Base-by-base conservation (phyloP, 2,113 vertebrate genomes). In the Gnathochromis pfefferi region DNA sequence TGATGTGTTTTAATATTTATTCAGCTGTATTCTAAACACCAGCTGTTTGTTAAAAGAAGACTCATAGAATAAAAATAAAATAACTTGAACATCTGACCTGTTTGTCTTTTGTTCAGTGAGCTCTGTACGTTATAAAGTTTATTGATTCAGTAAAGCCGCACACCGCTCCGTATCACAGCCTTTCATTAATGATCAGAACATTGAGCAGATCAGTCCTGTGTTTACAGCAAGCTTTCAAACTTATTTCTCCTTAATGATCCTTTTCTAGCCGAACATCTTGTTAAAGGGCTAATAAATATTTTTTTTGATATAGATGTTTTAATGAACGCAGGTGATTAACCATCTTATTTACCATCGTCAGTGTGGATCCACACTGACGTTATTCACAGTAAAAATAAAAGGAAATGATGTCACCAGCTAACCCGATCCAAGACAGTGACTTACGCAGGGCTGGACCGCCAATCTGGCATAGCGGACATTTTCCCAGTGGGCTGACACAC, bases 401-500 rank as follows among this genome's bases (percentile, higher is more conserved):
- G 60, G 60, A 12, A 65, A 38, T n/a, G 60, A 65, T 11, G 6
- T 63, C 31, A 63, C 6, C 58, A 35, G 58, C 58, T n/a, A n/a
- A 35, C 31, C 58, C 6, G 9, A 63, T 35, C 17, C 58, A 63
- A 19, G 16, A 60, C 26, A 58, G 55, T 58, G 55, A 60, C 0
- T 11, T 7, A 35, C 6, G 4, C 28, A 19, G 58, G 28, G 16
- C 58, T 1, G 0, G 26, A 0, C 57, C 3, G 9, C 16, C 11
- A 7, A 35, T 35, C 31, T 35, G 58, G 9, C 58, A 35, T 19
- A 63, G 5, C 9, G 28, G 17, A 10, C 58, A 63, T 1, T 3
- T 33, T 63, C 2, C 58, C 4, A 0, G 58, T 11, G 58, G 58
- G 58, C 28, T 11, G 28, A 63, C 28, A 63, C 28, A 33, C 5